Percentiles rank a stretch among this genome's conserved stretches.
These are phyloP conservation scores for Maniola hyperantus DNA, from an alignment of 2,888 invertebrate species.

Conservation along the genomic window DNA sequence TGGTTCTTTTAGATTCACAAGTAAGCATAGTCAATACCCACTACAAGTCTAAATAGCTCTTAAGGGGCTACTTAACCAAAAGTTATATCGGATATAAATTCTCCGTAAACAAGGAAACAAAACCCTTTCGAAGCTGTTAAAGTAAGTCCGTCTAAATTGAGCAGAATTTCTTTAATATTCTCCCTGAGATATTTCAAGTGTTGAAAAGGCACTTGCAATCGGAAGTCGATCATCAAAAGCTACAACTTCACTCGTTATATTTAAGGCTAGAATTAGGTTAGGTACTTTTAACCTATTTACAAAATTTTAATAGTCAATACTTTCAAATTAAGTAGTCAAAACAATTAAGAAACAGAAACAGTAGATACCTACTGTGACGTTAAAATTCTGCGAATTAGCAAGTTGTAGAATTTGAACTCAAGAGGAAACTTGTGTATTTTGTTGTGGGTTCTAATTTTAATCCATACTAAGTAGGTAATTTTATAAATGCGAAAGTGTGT, in stretches of 20 bases:
- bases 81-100: constrained; percentile 64
- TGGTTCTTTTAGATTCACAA: constrained; percentile 3
- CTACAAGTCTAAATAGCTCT: constrained; percentile 62
- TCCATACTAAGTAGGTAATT: too few relatives aligned
- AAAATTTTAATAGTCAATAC: too few relatives aligned
- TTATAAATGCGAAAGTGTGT: too few relatives aligned
- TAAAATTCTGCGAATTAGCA: too few relatives aligned
- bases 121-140: constrained; percentile 35
- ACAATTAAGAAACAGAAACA: too few relatives aligned
- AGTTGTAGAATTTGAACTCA: too few relatives aligned
- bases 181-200: neutral
- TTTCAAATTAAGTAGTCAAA: too few relatives aligned
- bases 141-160: constrained; percentile 14
- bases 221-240: neutral
- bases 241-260: neutral
- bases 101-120: constrained; percentile 53
- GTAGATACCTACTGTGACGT: too few relatives aligned
- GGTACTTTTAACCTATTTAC: too few relatives aligned
- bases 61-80: constrained; percentile 64
- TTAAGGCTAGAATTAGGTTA: too few relatives aligned
- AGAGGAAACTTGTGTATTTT: too few relatives aligned
- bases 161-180: constrained; percentile 6
- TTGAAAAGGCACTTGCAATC: neutral
- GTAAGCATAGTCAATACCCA: constrained; percentile 48
- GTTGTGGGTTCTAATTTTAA: too few relatives aligned